Conservation (phyloP, 2,888 invertebrate genomes). For the Minunthozetes semirufus region DNA sequence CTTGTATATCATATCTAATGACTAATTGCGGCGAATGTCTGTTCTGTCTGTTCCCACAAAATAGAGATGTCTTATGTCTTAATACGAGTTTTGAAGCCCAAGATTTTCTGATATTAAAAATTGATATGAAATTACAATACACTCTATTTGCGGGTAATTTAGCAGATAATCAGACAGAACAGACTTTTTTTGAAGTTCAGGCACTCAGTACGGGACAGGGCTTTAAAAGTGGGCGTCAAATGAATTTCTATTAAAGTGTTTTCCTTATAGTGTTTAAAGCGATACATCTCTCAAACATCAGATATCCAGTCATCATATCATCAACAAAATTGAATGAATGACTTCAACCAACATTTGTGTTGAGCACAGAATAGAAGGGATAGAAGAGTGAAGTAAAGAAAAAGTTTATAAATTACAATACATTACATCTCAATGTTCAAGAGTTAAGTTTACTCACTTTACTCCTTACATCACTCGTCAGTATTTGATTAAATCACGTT, state of each 20-base stretch:
- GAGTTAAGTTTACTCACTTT: too few species aligned
- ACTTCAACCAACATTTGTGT: too few species aligned
- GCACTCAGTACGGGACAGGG: background rate
- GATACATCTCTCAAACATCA: background rate
- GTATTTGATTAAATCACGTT: too few species aligned
- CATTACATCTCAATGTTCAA: too few species aligned
- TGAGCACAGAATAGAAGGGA: too few species aligned
- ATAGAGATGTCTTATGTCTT: background rate
- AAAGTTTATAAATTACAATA: too few species aligned
- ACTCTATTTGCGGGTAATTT: background rate
- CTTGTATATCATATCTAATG: background rate
- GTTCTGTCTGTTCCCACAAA: background rate
- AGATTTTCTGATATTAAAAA: background rate
- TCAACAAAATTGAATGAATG: too few species aligned
- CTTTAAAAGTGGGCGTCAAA: conserved; percentile 4
- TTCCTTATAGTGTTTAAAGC: background rate
- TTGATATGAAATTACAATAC: background rate
- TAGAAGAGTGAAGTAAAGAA: too few species aligned
- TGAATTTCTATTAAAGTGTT: conserved; percentile 2
- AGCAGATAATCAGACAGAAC: background rate
- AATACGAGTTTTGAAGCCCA: background rate
- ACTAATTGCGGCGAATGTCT: background rate
- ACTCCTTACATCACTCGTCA: too few species aligned
- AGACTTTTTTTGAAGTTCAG: background rate
- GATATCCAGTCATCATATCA: background rate